Conservation (phyloP, 64 coral and sea anemone species). For the Dendronephthya gigantea region DNA sequence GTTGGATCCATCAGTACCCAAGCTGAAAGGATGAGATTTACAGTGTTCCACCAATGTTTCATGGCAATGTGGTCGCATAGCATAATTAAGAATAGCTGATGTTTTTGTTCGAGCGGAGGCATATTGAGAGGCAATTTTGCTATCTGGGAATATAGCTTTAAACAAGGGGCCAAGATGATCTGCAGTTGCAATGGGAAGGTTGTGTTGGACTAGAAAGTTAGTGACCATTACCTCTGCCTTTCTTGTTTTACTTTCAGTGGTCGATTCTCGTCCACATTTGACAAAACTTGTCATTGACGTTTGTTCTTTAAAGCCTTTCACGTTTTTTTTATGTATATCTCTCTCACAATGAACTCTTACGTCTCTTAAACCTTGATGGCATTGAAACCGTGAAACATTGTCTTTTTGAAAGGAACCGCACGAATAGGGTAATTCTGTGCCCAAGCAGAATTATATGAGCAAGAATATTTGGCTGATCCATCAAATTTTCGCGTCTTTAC, state of each 20-base stretch:
- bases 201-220: conserved; percentile 22
- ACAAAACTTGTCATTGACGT: not conserved
- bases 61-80: conserved; percentile 34
- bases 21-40: conserved; percentile 1
- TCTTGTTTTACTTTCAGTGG: not conserved
- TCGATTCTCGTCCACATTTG: not conserved
- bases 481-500: conserved; percentile 1
- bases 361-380: conserved; percentile 16
- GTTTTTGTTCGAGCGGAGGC: conserved; percentile 25
- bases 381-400: not conserved
- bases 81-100: conserved; percentile 26
- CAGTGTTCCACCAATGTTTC: conserved; percentile 29
- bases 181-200: conserved; percentile 24
- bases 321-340: conserved; percentile 18
- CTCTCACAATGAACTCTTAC: conserved; percentile 31
- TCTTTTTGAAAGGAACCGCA: not conserved
- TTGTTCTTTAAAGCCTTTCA: not conserved
- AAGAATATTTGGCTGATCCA: conserved; percentile 6
- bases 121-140: conserved; percentile 31
- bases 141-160: conserved; percentile 32
- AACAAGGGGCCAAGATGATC: conserved; percentile 26
- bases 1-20: conserved; percentile 32
- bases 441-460: conserved; percentile 12
- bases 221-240: conserved; percentile 36
- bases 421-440: conserved; percentile 3